Base-by-base conservation (phyloP, 35 echinoderm and acorn worm species). In the Eucidaris tribuloides region DNA sequence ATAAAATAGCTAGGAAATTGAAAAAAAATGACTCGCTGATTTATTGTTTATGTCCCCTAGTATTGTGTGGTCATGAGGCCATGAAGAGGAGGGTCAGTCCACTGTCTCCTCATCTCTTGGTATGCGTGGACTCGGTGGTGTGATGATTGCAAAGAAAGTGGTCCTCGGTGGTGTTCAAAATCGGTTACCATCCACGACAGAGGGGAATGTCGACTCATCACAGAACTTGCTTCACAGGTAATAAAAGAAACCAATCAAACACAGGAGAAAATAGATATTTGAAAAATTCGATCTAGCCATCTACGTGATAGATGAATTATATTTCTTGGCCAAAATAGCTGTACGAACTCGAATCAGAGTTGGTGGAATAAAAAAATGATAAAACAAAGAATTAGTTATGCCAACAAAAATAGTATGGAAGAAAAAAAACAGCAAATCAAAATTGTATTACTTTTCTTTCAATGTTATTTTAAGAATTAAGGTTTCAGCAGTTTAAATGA, bases 101-200 rank as follows among this genome's bases (percentile, higher is more conserved):
- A 80, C 93, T 68, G 91, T 99, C 14, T 87, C 93, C 11, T 87
- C 93, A 44, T 99, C 96, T n/a, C n/a, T n/a, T 27, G 96, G 96
- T 48, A 93, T 99, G 96, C 66, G 68, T 79, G 96, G 96, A 33
- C 87, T 99, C 19, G 96, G 96, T n/a, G n/a, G n/a, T 25, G 39
- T 99, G 33, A 91, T 93, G 79, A 84, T 93, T 48, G 96, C 96
- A 9, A 99, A 99, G 78, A 99, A 99, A 76, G 87, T 99, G 2
- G 91, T 99, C 70, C 65, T 99, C 15, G 83, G 76, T 33, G 96
- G 96, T 38, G 96, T 99, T 14, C n/a, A n/a, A 99, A 99, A 19
- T 93, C 96, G 3, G 90, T 99, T 11, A 87, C 91, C 28, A 93
- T 99, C 38, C 96, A 99, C 54, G 96, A 99, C 74, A n/a, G 96